Base-by-base conservation (phyloP, 2,888 invertebrate genomes). In the Megaustenia siamemsis region DNA sequence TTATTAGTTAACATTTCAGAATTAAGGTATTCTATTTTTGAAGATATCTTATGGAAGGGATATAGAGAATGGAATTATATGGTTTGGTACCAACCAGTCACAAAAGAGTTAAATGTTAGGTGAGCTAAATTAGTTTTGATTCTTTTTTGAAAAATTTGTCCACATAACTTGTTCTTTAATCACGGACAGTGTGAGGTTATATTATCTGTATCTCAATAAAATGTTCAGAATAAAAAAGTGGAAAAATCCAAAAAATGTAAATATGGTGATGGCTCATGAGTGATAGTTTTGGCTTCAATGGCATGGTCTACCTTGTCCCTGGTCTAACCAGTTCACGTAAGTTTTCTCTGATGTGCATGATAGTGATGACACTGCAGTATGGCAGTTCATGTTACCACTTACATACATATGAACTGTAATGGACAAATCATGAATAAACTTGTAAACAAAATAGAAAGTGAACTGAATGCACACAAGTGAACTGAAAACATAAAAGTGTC, bases 41-140 rank as follows among this genome's bases (percentile, higher is more conserved):
- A n/a, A n/a, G n/a, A n/a, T n/a, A n/a, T n/a, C n/a, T n/a, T n/a
- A n/a, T n/a, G n/a, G n/a, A n/a, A n/a, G n/a, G n/a, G n/a, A n/a
- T n/a, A n/a, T n/a, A n/a, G n/a, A n/a, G n/a, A n/a, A n/a, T n/a
- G n/a, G n/a, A n/a, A n/a, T n/a, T n/a, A n/a, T n/a, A n/a, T n/a
- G n/a, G n/a, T n/a, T n/a, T n/a, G n/a, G n/a, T n/a, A n/a, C n/a
- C n/a, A n/a, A n/a, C n/a, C n/a, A n/a, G n/a, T n/a, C n/a, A n/a
- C n/a, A n/a, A n/a, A n/a, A n/a, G n/a, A n/a, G n/a, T n/a, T n/a
- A n/a, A n/a, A 63, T 32, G 49, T 18, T 32, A 45, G n/a, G 24
- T 73, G 73, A 73, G 49, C 32, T 49, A 28, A 73, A 2, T 32
- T 45, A 32, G 6, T 71, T 49, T 49, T 32, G 73, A 73, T 73